phyloP scores from a whole-genome alignment of 2,888 invertebrate genomes.

The Drosophila seclusa region DNA sequence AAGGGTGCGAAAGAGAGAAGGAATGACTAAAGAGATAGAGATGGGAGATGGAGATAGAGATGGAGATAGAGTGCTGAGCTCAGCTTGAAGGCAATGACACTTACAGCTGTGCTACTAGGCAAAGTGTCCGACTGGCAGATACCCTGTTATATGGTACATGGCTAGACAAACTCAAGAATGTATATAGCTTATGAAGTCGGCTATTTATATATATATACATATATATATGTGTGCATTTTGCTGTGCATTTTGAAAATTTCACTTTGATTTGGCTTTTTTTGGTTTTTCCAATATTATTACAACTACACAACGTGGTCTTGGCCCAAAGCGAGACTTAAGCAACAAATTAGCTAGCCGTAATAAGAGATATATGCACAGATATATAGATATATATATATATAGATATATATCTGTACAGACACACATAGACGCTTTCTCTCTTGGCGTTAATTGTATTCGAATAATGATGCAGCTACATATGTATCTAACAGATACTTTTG shows the following conservation, averaged over 20 bases:
- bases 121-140: background rate
- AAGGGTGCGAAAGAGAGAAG: slow-evolving; percentile 23
- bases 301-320: background rate
- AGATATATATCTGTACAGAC: slow-evolving; percentile 2
- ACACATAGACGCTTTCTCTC: slow-evolving; percentile 52
- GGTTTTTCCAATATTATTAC: slow-evolving; percentile 19
- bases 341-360: slow-evolving; percentile 33
- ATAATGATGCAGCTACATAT: slow-evolving; percentile 62
- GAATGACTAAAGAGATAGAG: background rate
- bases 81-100: slow-evolving; percentile 51
- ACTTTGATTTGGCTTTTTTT: slow-evolving; percentile 48
- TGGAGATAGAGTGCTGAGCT: background rate
- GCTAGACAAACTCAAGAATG: background rate
- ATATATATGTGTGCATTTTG: background rate
- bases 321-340: slow-evolving; percentile 20
- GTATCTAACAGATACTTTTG: slow-evolving; percentile 54
- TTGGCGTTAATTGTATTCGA: slow-evolving; percentile 76
- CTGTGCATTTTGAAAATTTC: slow-evolving; percentile 17
- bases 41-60: background rate
- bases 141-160: background rate
- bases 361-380: background rate
- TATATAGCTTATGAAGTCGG: background rate
- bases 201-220: background rate
- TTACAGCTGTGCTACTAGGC: slow-evolving; percentile 34
- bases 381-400: background rate